phyloP scores from a whole-genome alignment of 2,113 vertebrate genomes.

The Cervus canadensis region DNA sequence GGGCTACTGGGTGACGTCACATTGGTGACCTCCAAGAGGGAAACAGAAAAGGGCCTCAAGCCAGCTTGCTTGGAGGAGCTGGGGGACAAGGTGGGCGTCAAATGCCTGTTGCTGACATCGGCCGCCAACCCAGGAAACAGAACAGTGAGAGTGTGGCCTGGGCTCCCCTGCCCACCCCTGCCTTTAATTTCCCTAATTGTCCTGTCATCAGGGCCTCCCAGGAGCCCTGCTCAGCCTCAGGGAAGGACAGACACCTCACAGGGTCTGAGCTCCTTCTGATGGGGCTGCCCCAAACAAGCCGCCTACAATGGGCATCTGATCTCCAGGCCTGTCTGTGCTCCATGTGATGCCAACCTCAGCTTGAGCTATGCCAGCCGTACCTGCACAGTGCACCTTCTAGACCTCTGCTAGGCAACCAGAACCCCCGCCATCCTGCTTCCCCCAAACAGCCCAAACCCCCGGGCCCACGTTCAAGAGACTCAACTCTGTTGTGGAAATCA shows the following conservation, averaged over 20 bases:
- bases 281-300: neutral
- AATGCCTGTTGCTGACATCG: neutral
- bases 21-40: neutral
- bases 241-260: neutral
- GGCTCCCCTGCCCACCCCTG: neutral
- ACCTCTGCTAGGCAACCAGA: too few relatives aligned
- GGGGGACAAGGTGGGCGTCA: neutral
- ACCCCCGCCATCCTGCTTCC: neutral
- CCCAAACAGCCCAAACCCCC: neutral
- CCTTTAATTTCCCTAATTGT: neutral
- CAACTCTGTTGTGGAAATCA: rapidly evolving
- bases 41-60: neutral
- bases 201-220: neutral
- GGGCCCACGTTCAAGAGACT: neutral
- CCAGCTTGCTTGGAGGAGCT: neutral
- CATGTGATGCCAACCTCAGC: rapidly evolving
- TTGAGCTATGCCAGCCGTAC: neutral
- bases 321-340: neutral
- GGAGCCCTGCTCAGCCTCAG: neutral
- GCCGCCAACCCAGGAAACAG: neutral
- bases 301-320: neutral
- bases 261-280: neutral
- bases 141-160: neutral
- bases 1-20: neutral
- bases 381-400: neutral